Base-by-base conservation (phyloP, 2,797 vertebrate genomes). In the Channa striata region DNA sequence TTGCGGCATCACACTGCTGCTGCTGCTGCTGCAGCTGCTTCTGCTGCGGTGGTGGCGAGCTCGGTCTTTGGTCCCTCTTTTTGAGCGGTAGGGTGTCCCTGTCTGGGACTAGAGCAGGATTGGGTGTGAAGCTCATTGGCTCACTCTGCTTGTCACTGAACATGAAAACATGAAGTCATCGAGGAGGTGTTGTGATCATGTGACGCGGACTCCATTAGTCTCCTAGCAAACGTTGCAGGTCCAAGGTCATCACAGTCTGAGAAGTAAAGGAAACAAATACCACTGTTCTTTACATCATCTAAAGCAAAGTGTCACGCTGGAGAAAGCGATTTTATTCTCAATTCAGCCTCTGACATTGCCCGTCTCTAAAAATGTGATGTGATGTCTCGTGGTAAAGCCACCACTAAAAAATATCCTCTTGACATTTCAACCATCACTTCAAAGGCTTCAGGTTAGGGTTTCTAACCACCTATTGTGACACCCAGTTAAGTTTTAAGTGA, bases 41-140 rank as follows among this genome's bases (percentile, higher is more conserved):
- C 34, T 66, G 70, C 47, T 62, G 47, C 33, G 74, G 81, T 3
- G 36, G 37, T 0, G 73, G 72, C 0, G 75, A 67, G 44, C 67
- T 84, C 21, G 50, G 73, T 20, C 82, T 84, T 52, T 90, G 87
- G 78, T 93, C 92, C 78, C 92, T 92, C 81, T 93, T 94, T 64
- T 93, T 93, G 14, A 92, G 81, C 0, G 91, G 93, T 53, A 93
- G 89, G 65, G 66, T 87, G 75, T 91, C 91, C 72, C 85, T 76
- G 66, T 83, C 80, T 16, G 84, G 86, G 78, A 80, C 84, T 2
- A 84, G 72, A 68, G 77, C 37, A 2, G 83, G 77, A 65, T 80
- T 85, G 11, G 78, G 64, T 53, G 79, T 78, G 69, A 83, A 87
- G 83, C 80, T 93, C 86, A 92, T 94, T 72, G 91, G 82, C 76